These are phyloP conservation scores for Scaptomyza cyrtandrae DNA, from an alignment of 2,888 invertebrate species.

Conservation along the genomic window DNA sequence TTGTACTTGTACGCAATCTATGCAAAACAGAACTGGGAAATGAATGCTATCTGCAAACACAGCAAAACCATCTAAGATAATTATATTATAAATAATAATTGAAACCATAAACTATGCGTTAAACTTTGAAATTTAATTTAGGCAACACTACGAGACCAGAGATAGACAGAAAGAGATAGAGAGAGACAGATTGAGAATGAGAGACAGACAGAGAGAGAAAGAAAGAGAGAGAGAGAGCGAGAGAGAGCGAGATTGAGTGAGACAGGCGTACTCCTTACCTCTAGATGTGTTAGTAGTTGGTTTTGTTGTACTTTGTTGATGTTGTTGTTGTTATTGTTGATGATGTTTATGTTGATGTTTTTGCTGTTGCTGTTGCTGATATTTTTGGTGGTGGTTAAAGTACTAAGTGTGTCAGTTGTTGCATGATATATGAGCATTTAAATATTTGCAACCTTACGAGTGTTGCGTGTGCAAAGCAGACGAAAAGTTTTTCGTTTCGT, in stretches of 20 bases:
- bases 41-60: conserved; percentile 31
- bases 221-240: conserved; percentile 20
- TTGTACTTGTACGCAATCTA: conserved; percentile 6
- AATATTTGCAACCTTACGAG: conserved; percentile 45
- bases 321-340: conserved; percentile 18
- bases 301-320: conserved; percentile 45
- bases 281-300: conserved; percentile 62
- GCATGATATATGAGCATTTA: conserved; percentile 49
- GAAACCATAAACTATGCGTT: conserved; percentile 36
- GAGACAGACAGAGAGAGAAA: conserved; percentile 25
- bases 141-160: conserved; percentile 45
- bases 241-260: conserved; percentile 34
- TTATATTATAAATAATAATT: conserved; percentile 21
- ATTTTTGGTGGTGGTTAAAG: conserved; percentile 29
- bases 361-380: conserved; percentile 3
- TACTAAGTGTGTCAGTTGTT: conserved; percentile 40
- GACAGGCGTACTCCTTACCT: conserved; percentile 61
- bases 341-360: conserved; percentile 8
- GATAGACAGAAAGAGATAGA: conserved; percentile 11
- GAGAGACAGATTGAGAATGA: conserved; percentile 4
- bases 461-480: conserved; percentile 61
- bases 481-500: conserved; percentile 29
- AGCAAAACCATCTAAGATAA: conserved; percentile 30
- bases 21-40: conserved; percentile 15
- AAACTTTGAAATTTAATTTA: conserved; percentile 34